Base-by-base conservation (phyloP, 2,888 invertebrate genomes). In the Polymixis lichenea region DNA sequence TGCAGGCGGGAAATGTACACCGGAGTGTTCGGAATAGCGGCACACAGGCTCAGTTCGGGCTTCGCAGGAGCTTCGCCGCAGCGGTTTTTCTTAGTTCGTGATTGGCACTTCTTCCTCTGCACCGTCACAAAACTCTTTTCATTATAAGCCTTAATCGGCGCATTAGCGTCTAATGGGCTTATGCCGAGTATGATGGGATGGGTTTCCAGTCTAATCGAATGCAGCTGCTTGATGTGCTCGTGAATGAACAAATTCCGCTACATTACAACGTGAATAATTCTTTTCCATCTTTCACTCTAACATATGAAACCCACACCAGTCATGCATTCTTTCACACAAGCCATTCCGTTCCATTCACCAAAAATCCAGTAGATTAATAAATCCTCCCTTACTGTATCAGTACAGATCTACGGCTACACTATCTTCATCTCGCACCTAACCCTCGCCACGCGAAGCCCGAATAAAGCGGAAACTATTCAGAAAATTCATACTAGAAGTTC, bases 381-480 rank as follows among this genome's bases (percentile, higher is more conserved):
- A 28, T 51, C 38, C n/a, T 53, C 0, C 46, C 1, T 25, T 22
- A 58, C 0, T 32, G 17, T n/a, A 55, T 38, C 17, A 22, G 1
- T 58, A 28, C 15, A 22, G 28, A 25, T 8, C 9, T 61, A 60
- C 11, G 46, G 13, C 2, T 22, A 46, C n/a, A n/a, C 15, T 22
- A 67, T 67, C 13, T 56, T 25, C 15, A 64, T 19, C 28, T 15
- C 19, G 58, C 43, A 61, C 56, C 46, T 25, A 61, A 70, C 25
- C 22, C 15, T 43, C 9, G 7, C 28, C 28, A 58, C 4, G 28
- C 19, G 8, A 71, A 32, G 15, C 25, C 28, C 25, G 19, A 74
- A 65, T 70, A 73, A 19, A 58, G 19, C 4, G 13, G n/a, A 70
- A 77, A 80, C 77, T 86, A 86, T 83, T 74, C 77, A 46, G 64